Evolutionary conservation across 2,113 vertebrate genomes (phyloP).

Genomic region (Canis aureus): DNA sequence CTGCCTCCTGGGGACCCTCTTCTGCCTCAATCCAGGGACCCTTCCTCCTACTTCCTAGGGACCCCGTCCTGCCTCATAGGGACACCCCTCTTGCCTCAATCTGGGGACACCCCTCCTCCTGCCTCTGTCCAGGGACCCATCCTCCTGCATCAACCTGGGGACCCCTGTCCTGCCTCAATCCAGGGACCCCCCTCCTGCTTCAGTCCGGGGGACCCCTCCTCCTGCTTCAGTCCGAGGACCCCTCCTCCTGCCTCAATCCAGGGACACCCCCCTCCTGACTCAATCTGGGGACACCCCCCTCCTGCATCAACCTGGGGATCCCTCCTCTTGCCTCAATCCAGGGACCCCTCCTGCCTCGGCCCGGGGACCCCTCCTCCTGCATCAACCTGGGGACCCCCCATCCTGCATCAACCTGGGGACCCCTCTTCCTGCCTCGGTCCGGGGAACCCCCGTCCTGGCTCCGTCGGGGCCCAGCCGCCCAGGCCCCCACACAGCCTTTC

Average conservation of each 20-base stretch:
- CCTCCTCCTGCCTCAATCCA: background rate
- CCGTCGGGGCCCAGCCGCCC: accelerated
- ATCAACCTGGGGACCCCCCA: no score
- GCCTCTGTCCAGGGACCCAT: no score
- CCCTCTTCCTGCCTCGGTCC: no score
- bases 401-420: background rate
- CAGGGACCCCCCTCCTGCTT: no score
- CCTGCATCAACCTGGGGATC: background rate
- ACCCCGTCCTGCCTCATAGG: background rate
- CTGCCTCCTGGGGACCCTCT: background rate
- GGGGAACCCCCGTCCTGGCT: no score
- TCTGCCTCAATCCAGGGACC: background rate
- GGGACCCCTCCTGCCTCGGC: no score
- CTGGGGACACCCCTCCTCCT: background rate
- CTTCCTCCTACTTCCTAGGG: no score
- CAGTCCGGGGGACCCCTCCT: no score
- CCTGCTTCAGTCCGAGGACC: no score
- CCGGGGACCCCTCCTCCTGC: background rate
- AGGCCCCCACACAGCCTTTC: background rate
- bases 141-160: background rate
- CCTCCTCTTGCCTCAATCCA: background rate
- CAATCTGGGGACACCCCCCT: no score
- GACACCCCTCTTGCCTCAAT: background rate
- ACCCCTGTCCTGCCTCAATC: background rate
- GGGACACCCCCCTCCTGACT: background rate